phyloP scores from a whole-genome alignment of 1,140 invertebrate genomes.

The Wiebesia pumilae region DNA sequence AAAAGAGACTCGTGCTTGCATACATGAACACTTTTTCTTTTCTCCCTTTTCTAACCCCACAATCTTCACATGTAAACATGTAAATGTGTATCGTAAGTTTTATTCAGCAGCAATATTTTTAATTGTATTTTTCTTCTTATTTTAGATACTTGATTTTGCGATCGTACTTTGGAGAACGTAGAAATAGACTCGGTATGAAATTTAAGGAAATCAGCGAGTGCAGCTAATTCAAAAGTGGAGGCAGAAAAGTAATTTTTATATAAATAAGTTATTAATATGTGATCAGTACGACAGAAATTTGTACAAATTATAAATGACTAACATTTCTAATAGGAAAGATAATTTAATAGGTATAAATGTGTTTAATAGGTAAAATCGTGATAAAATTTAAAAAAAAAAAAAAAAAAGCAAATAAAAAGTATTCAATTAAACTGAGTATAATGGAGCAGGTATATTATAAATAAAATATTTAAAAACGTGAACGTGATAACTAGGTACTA shows the following conservation, averaged over 20 bases:
- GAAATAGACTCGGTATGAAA: neutral
- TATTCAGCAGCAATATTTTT: slow-evolving; percentile 2
- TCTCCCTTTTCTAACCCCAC: neutral
- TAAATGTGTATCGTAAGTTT: slow-evolving; percentile 14
- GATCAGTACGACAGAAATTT: too few species aligned
- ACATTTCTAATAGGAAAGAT: too few species aligned
- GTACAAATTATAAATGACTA: too few species aligned
- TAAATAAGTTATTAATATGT: neutral
- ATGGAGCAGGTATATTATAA: too few species aligned
- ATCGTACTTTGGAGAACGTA: neutral
- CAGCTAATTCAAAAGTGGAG: neutral
- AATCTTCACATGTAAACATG: neutral
- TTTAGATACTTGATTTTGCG: neutral
- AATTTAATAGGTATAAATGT: too few species aligned
- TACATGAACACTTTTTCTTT: neutral
- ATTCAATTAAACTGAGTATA: too few species aligned
- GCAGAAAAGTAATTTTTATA: neutral
- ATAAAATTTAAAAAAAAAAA: too few species aligned
- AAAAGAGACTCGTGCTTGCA: neutral
- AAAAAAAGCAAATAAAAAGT: too few species aligned
- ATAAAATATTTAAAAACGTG: too few species aligned
- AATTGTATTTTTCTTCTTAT: neutral
- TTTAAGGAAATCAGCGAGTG: slow-evolving; percentile 16
- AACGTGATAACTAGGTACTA: too few species aligned
- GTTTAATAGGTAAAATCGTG: too few species aligned